Evolutionary conservation across 1,140 invertebrate species (phyloP).

Genomic region (Leptopilina boulardi): DNA sequence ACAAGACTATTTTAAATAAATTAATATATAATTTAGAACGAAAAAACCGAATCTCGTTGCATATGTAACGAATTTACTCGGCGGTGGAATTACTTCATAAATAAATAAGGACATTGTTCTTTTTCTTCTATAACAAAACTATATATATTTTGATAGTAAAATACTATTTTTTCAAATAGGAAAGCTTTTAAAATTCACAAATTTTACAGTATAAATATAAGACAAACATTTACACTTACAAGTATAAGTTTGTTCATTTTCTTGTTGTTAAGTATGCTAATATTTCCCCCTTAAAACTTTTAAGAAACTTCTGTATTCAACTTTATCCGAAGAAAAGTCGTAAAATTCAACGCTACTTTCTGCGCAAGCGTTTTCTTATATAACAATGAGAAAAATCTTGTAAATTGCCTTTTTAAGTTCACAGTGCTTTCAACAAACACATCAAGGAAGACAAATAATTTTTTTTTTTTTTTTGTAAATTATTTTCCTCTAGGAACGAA

Average conservation of each 20-base stretch:
- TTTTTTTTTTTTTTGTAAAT: too few relatives aligned
- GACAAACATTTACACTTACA: background rate
- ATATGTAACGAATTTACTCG: background rate
- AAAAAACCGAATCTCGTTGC: background rate
- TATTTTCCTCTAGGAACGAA: too few relatives aligned
- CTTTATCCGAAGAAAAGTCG: background rate
- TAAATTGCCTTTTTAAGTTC: slow-evolving; percentile 9
- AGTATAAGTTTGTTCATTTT: background rate
- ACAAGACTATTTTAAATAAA: background rate
- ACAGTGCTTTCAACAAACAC: background rate
- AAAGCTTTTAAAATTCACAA: background rate
- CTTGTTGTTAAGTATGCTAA: slow-evolving; percentile 22
- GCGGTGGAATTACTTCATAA: background rate
- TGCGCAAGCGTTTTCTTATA: background rate
- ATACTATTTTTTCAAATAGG: slow-evolving; percentile 14
- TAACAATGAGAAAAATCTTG: background rate
- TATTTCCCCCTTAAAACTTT: background rate
- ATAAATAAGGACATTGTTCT: slow-evolving; percentile 4
- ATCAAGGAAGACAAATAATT: background rate
- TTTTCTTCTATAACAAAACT: background rate
- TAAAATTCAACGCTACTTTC: background rate
- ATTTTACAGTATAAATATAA: background rate
- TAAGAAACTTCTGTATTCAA: slow-evolving; percentile 1
- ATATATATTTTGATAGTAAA: too few relatives aligned
- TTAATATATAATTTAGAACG: background rate